Evolutionary conservation across 2,113 vertebrate species (phyloP), one percentile per base, ranked within the genome.

Genomic region (Poeciliopsis retropinna): DNA sequence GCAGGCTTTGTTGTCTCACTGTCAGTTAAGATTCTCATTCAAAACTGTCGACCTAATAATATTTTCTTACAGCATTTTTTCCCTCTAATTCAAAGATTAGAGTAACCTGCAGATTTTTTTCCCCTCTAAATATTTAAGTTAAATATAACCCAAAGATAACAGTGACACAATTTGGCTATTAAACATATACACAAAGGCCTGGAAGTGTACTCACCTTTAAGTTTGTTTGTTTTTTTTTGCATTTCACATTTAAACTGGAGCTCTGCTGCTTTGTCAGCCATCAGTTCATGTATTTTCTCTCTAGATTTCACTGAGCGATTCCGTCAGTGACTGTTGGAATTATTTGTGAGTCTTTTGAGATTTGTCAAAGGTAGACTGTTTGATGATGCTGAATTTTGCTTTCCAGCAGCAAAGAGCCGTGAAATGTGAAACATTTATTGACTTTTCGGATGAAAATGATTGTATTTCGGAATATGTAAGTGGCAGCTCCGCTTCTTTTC

Each of bases 401-500:
- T 25, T n/a, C 5, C 22, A 9, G 17, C 51, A 22, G 51, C 51
- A 54, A 54, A 54, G 17, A 54, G 22, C 17, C 22, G 5, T 54
- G 51, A 54, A 54, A 54, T 14, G 5, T 8, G 51, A 19, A 54
- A 54, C 7, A 54, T 22, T 0, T 19, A 22, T 54, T 57, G 22
- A 57, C 25, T 10, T 57, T 57, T 57, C 7, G 25, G 22, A 19
- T 47, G 15, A 57, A 57, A 57, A n/a, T 41, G 13, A 41, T n/a
- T 25, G 17, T 6, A 47, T 6, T 57, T 57, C 10, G 25, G 25
- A n/a, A 57, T 25, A 11, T n/a, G 25, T n/a, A 3, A 57, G 57
- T 70, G 5, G 32, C 39, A 44, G 5, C 12, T 9, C 1, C 15
- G 3, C 83, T 78, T 81, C 9, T 87, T 82, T 89, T 69, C 89